Evolutionary conservation across 2,113 vertebrate genomes (phyloP).

Genomic region (Toxotes jaculatrix): DNA sequence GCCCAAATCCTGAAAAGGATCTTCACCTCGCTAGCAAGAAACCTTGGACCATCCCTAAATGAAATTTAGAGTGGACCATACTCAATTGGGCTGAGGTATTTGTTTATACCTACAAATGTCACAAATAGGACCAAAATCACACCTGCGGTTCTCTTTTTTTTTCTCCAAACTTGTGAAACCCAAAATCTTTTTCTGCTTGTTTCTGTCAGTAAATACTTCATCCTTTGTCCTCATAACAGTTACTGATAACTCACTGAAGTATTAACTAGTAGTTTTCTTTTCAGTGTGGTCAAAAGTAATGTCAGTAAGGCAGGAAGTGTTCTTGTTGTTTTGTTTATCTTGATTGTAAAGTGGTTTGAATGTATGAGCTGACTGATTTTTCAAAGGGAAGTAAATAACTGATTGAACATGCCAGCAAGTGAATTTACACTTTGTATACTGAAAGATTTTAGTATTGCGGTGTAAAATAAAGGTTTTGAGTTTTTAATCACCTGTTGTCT

Average conservation of each 20-base stretch:
- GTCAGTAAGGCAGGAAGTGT: slow-evolving; percentile 36
- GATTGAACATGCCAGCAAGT: slow-evolving; percentile 72
- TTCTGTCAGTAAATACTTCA: slow-evolving; percentile 58
- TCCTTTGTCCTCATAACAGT: slow-evolving; percentile 45
- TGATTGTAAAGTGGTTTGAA: slow-evolving; percentile 58
- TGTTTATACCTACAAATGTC: slow-evolving; percentile 58
- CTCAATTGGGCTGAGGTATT: slow-evolving; percentile 65
- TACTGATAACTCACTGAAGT: slow-evolving; percentile 53
- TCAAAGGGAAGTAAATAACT: slow-evolving; percentile 61
- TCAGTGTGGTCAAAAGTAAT: slow-evolving; percentile 55
- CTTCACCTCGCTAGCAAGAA: slow-evolving; percentile 79
- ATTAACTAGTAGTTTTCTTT: slow-evolving; percentile 39
- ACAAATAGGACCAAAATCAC: slow-evolving; percentile 55
- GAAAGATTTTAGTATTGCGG: slow-evolving; percentile 75
- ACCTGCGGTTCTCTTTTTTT: slow-evolving; percentile 41
- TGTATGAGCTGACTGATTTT: slow-evolving; percentile 54
- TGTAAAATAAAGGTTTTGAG: slow-evolving; percentile 82
- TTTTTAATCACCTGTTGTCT: slow-evolving; percentile 78
- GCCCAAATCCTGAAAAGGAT: slow-evolving; percentile 83
- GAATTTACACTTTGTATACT: slow-evolving; percentile 74
- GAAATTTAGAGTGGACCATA: slow-evolving; percentile 76
- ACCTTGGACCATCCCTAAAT: slow-evolving; percentile 70
- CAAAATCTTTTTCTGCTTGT: slow-evolving; percentile 33
- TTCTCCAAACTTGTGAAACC: slow-evolving; percentile 43
- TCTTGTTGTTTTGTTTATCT: slow-evolving; percentile 38